phyloP scores from a whole-genome alignment of 1,140 invertebrate species.

The Bombus sibiricus region DNA sequence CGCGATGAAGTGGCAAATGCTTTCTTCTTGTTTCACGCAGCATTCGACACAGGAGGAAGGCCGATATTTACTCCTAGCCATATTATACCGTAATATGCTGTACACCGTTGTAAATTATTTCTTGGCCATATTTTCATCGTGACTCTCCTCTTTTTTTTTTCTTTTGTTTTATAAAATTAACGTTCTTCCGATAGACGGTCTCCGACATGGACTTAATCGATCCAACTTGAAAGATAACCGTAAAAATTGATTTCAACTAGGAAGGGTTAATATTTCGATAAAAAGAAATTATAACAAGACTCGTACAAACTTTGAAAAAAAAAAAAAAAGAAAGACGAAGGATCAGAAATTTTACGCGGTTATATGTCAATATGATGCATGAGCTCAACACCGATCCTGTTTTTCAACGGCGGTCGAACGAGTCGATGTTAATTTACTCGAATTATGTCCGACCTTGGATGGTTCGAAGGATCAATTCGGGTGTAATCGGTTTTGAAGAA shows the following conservation, averaged over 20 bases:
- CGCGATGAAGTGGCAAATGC: background rate
- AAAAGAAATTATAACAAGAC: background rate
- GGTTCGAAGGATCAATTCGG: slow-evolving; percentile 60
- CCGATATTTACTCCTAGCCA: slow-evolving; percentile 24
- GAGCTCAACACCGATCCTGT: slow-evolving; percentile 1
- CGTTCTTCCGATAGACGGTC: background rate
- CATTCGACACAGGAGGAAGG: background rate
- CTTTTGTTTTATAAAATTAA: background rate
- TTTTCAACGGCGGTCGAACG: slow-evolving; percentile 17
- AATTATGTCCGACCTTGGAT: slow-evolving; percentile 64
- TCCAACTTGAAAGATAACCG: background rate
- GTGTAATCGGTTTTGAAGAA: slow-evolving; percentile 63
- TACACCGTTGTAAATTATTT: slow-evolving; percentile 21
- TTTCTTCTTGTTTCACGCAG: slow-evolving; percentile 20
- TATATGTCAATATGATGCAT: slow-evolving; percentile 32
- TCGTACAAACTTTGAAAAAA: background rate
- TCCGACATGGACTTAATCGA: background rate
- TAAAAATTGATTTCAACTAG: background rate
- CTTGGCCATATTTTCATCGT: background rate
- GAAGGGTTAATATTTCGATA: background rate
- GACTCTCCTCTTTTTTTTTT: background rate
- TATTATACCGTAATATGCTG: slow-evolving; percentile 13
- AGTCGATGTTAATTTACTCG: slow-evolving; percentile 61
- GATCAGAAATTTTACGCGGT: background rate
- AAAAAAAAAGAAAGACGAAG: background rate